Evolutionary conservation across 2,888 invertebrate genomes (phyloP).

Genomic region (Nasonovia ribisnigri): DNA sequence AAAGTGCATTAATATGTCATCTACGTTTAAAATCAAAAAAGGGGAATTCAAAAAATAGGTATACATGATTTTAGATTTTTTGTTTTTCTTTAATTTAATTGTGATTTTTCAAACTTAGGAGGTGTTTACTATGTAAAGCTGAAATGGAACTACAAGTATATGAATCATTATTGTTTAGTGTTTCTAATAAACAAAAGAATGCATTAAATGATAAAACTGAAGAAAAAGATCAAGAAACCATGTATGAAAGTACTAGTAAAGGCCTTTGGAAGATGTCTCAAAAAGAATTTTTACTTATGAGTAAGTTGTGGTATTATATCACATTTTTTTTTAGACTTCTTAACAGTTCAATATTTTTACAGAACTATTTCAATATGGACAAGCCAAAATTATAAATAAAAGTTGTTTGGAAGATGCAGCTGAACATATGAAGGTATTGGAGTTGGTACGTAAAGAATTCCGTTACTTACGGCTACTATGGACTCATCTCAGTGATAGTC

Average conservation of each 20-base stretch:
- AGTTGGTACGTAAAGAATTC: slow-evolving; percentile 78
- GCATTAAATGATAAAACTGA: slow-evolving; percentile 65
- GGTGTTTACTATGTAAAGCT: slow-evolving; percentile 72
- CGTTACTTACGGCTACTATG: slow-evolving; percentile 71
- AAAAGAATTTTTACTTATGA: slow-evolving; percentile 63
- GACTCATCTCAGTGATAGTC: slow-evolving; percentile 72
- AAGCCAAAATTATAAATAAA: slow-evolving; percentile 53
- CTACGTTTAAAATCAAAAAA: slow-evolving; percentile 70
- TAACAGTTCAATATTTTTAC: slow-evolving; percentile 24
- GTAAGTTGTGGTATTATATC: slow-evolving; percentile 34
- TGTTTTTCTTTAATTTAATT: not conserved
- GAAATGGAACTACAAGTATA: slow-evolving; percentile 72
- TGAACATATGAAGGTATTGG: slow-evolving; percentile 74
- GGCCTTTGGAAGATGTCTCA: slow-evolving; percentile 65
- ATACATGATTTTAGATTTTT: slow-evolving; percentile 38
- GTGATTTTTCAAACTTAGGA: slow-evolving; percentile 64
- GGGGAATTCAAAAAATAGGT: slow-evolving; percentile 67
- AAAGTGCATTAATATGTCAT: slow-evolving; percentile 75
- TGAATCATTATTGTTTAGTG: slow-evolving; percentile 75
- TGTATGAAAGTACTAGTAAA: slow-evolving; percentile 55
- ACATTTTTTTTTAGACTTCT: not conserved
- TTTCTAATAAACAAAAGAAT: slow-evolving; percentile 71
- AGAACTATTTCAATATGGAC: slow-evolving; percentile 57
- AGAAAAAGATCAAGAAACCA: slow-evolving; percentile 43
- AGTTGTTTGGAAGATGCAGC: slow-evolving; percentile 71